Conservation (phyloP, 1,140 invertebrate species). For the Drosophila navojoa region DNA sequence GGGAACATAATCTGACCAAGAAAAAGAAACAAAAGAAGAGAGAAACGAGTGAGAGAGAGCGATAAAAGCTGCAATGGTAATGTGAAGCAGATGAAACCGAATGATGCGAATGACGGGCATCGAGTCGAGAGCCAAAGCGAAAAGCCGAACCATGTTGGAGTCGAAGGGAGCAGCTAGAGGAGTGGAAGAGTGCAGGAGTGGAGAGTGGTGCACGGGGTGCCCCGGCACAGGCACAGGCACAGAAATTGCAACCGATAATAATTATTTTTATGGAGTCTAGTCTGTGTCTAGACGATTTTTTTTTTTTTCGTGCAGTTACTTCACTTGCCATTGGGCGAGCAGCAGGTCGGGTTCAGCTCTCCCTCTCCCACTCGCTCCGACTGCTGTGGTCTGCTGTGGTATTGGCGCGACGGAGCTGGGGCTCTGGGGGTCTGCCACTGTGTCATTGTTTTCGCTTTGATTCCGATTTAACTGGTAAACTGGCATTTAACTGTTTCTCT, state of each 20-base stretch:
- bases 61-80: constrained; percentile 63
- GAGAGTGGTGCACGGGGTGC: neutral
- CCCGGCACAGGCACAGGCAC: constrained; percentile 26
- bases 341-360: constrained; percentile 46
- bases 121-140: constrained; percentile 20
- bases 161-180: too few species aligned
- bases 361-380: constrained; percentile 5
- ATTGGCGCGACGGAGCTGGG: neutral
- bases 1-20: constrained; percentile 3
- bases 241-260: constrained; percentile 84
- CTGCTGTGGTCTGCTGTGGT: neutral
- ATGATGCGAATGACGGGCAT: constrained; percentile 42
- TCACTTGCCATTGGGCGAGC: constrained; percentile 59
- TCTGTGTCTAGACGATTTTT: constrained; percentile 84
- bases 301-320: constrained; percentile 63
- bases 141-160: constrained; percentile 1
- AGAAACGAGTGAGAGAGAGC: constrained; percentile 8
- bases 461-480: constrained; percentile 82
- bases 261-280: constrained; percentile 84
- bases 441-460: constrained; percentile 83
- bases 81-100: constrained; percentile 71
- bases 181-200: neutral
- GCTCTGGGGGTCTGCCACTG: constrained; percentile 61
- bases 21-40: constrained; percentile 2
- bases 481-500: constrained; percentile 82